These are phyloP conservation scores for Xylocampa areola DNA, from an alignment of 2,888 invertebrate genomes.

Conservation along the genomic window DNA sequence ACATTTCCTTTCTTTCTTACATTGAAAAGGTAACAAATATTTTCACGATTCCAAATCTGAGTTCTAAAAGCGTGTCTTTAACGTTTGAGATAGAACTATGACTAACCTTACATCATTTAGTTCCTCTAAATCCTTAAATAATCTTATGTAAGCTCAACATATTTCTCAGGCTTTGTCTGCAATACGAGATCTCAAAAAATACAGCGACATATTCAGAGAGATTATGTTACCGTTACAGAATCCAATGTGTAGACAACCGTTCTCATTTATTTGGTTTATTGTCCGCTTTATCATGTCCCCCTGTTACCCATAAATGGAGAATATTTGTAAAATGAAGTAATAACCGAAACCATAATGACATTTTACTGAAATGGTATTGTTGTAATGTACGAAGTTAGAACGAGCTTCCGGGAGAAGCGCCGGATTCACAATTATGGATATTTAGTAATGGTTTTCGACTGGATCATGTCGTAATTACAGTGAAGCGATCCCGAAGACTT, in stretches of 20 bases:
- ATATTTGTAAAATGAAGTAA: conserved; percentile 27
- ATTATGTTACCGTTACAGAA: conserved; percentile 32
- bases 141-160: too few relatives aligned
- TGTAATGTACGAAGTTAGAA: neutral
- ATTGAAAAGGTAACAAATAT: too few relatives aligned
- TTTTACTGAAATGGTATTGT: neutral
- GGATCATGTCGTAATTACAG: conserved; percentile 9
- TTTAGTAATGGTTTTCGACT: conserved; percentile 1
- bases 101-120: too few relatives aligned
- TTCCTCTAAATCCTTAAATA: too few relatives aligned
- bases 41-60: too few relatives aligned
- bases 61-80: too few relatives aligned
- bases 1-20: too few relatives aligned
- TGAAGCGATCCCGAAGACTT: neutral
- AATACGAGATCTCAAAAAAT: conserved; percentile 34
- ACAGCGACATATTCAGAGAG: conserved; percentile 26
- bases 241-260: conserved; percentile 21
- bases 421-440: neutral
- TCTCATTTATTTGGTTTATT: conserved; percentile 45
- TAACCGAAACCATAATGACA: conserved; percentile 9
- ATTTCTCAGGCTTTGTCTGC: conserved; percentile 26
- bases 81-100: too few relatives aligned
- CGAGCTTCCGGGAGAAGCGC: neutral
- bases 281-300: conserved; percentile 38
- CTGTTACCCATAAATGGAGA: conserved; percentile 17